Evolutionary conservation across 2,113 vertebrate genomes (phyloP).

Genomic region (Anoplopoma fimbria): DNA sequence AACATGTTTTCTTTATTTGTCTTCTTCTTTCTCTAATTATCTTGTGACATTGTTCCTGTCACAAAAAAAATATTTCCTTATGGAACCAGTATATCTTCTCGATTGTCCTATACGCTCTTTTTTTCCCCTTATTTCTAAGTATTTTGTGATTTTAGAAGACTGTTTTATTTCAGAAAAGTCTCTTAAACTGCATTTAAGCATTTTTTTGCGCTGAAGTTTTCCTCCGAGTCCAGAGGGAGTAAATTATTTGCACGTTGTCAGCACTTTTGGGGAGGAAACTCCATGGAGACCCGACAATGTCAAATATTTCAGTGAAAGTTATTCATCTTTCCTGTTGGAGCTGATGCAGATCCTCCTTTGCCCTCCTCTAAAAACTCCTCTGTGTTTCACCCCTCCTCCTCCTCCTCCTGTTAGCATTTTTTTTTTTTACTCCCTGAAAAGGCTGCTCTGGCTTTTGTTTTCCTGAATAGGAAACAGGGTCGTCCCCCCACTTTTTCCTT

Average conservation of each 20-base stretch:
- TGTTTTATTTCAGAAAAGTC: not conserved
- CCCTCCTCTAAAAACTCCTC: not conserved
- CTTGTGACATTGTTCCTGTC: not conserved
- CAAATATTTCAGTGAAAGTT: not conserved
- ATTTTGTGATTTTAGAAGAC: not conserved
- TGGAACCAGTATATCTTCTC: not conserved
- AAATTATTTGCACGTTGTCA: not conserved
- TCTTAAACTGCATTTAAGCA: not conserved
- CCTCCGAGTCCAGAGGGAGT: not conserved
- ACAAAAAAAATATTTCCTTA: not conserved
- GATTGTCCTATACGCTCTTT: too few species aligned
- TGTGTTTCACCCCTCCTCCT: not conserved
- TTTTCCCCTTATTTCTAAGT: not conserved
- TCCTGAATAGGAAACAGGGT: conserved; percentile 86
- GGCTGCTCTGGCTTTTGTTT: conserved; percentile 83
- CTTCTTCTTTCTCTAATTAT: not conserved
- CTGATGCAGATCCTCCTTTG: not conserved
- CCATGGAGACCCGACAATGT: not conserved
- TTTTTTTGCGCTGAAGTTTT: not conserved
- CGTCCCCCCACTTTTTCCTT: conserved; percentile 58
- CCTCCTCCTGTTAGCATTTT: not conserved
- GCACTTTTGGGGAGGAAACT: not conserved
- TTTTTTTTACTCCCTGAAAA: conserved; percentile 65
- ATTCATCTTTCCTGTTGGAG: conserved; percentile 6
- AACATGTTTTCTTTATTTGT: not conserved